Base-by-base conservation (phyloP, 1,140 invertebrate species). In the Schlechtendalia chinensis region DNA sequence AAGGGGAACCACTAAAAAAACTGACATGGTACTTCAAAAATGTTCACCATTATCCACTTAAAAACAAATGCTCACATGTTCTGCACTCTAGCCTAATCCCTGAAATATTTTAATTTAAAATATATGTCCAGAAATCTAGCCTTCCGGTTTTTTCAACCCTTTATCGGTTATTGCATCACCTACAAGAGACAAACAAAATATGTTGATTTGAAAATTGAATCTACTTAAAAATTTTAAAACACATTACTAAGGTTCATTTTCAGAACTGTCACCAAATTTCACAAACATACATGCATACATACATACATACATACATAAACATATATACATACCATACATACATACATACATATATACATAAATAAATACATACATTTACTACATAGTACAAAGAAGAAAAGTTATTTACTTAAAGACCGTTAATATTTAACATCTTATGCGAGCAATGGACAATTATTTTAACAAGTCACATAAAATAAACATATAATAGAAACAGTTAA, bases 21-120 rank as follows among this genome's bases (percentile, higher is more conserved):
- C 58, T 79, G 75, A 79, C 75, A 79, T 79, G 75, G 59, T 79
- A 79, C 75, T 79, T 61, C 61, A 79, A 79, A 79, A 77, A 63
- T 61, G 39, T 77, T 77, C 56, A 77, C 56, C 58, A 47, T 63
- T 61, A 45, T 77, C 17, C 58, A 77, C 45, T 45, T 47, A 24
- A 63, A 77, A 79, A 79, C 58, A 79, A 79, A 79, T 79, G 75
- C 75, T 79, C 75, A 79, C 75, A 79, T 79, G 75, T 79, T 79
- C 75, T 79, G 75, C 75, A 79, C 75, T 79, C 75, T 79, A 79
- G 75, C 75, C 75, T 79, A 79, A 61, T 61, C 75, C 75, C 75
- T 27, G 75, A 79, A 79, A 61, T 61, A 63, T 79, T 77, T 79
- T 63, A 63, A 61, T 79, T 79, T 63, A 61, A 79, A 58, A 79